Evolutionary conservation across 2,888 invertebrate species (phyloP).

Genomic region (Tanypteryx hageni): DNA sequence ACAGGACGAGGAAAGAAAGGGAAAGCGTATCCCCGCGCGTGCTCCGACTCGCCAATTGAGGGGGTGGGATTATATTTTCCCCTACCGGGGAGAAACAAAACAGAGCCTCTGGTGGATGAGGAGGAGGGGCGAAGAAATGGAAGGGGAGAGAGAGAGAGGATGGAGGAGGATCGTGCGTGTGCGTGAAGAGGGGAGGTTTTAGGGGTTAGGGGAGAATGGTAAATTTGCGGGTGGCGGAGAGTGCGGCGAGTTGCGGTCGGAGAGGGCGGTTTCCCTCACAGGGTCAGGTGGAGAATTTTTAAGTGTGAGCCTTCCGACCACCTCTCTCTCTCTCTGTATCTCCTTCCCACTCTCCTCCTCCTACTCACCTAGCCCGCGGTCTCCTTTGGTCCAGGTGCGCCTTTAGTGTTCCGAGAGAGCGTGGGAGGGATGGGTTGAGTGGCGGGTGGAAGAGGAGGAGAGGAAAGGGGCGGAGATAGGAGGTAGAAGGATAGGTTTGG

Average conservation of each 20-base stretch:
- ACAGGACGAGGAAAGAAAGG: conserved; percentile 50
- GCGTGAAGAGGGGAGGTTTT: background rate
- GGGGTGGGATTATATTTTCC: conserved; percentile 36
- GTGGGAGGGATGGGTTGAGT: background rate
- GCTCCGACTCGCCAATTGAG: conserved; percentile 34
- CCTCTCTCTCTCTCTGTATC: background rate
- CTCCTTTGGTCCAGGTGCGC: conserved; percentile 1
- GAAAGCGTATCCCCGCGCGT: conserved; percentile 46
- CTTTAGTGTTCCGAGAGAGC: background rate
- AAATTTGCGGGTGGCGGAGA: background rate
- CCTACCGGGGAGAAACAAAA: conserved; percentile 26
- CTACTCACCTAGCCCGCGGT: background rate
- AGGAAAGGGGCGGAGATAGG: background rate
- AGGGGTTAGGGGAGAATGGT: background rate
- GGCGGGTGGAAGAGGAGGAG: background rate
- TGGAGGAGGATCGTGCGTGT: background rate
- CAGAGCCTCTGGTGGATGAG: background rate
- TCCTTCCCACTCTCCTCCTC: background rate
- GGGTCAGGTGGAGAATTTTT: conserved; percentile 61
- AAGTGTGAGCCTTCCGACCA: conserved; percentile 19
- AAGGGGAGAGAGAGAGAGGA: background rate
- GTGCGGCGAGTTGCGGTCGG: background rate
- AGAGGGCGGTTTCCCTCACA: conserved; percentile 37
- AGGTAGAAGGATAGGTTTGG: background rate
- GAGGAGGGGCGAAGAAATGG: background rate